Conservation (phyloP, 2,888 invertebrate genomes). For the Drosophila kambysellisi region DNA sequence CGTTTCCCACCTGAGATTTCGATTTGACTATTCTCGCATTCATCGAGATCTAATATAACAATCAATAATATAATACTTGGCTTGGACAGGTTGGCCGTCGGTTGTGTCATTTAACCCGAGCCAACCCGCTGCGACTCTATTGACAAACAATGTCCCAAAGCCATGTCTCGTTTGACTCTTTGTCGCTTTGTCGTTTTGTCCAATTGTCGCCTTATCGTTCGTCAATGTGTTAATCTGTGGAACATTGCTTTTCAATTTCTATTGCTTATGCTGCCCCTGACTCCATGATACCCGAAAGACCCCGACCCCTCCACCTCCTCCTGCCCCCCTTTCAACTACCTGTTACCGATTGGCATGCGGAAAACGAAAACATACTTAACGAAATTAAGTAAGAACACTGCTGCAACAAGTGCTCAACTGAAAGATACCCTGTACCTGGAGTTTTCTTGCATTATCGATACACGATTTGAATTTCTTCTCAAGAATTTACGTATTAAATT, state of each 20-base stretch:
- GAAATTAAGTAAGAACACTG: neutral
- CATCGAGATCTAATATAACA: conserved; percentile 26
- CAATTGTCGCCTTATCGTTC: conserved; percentile 11
- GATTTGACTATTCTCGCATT: conserved; percentile 25
- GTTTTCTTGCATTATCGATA: neutral
- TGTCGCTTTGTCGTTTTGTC: neutral
- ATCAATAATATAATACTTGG: conserved; percentile 41
- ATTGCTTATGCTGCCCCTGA: conserved; percentile 6
- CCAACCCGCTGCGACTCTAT: conserved; percentile 38
- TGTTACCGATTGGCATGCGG: conserved; percentile 63
- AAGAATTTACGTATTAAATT: neutral
- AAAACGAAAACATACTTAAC: conserved; percentile 44
- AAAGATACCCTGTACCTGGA: neutral
- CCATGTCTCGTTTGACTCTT: conserved; percentile 22
- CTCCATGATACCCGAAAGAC: neutral
- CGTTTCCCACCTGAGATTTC: conserved; percentile 27
- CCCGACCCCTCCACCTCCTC: neutral
- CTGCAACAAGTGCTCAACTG: neutral
- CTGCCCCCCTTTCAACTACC: neutral
- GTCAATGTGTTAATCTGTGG: conserved; percentile 65
- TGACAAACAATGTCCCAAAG: conserved; percentile 38
- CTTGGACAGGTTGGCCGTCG: conserved; percentile 70
- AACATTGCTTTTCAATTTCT: conserved; percentile 62
- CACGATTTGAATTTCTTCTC: neutral
- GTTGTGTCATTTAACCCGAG: conserved; percentile 68